Evolutionary conservation across 2,888 invertebrate genomes (phyloP), one percentile per base, ranked within the genome.

Genomic region (Seladonia tumulorum): DNA sequence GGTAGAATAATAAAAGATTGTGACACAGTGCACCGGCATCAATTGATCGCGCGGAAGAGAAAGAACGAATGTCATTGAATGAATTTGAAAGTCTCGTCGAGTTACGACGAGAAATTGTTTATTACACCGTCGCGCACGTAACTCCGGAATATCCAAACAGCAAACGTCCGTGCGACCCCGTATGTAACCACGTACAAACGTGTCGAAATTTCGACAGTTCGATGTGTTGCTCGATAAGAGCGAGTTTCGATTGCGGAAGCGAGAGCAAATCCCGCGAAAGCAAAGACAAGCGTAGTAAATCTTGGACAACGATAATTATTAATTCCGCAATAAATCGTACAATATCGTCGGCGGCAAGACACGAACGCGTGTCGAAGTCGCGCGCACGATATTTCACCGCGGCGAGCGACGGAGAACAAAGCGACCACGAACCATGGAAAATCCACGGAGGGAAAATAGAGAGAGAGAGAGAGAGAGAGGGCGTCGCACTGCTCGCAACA

Each of bases 271-370:
- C 29, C 18, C 42, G 63, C 29, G 63, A 63, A 63, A 63, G 29
- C 63, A 29, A 63, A 63, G 63, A 29, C 63, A 63, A 57, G n/a
- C 57, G 63, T 63, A 29, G 63, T 63, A 63, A 29, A 63, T 63
- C 63, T 63, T 63, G 63, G 63, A 63, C 63, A 63, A 57, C 63
- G 63, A 63, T 63, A 63, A 63, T 63, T 63, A 29, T 63, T 63
- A 29, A 63, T 29, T 29, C 63, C 29, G 63, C 63, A 63, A 63
- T 63, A 63, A 63, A 63, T 63, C 63, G 63, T 63, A 29, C 25
- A 29, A 63, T 63, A 63, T 63, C 18, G 63, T 63, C 18, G 63
- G 16, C 29, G 18, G 63, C 29, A 29, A 63, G 29, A 63, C 63
- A 29, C 16, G 63, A 29, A 63, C 63, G 63, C 63, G 63, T 63